Conservation (phyloP, 1,140 invertebrate species). For the Caenorhabditis latens region DNA sequence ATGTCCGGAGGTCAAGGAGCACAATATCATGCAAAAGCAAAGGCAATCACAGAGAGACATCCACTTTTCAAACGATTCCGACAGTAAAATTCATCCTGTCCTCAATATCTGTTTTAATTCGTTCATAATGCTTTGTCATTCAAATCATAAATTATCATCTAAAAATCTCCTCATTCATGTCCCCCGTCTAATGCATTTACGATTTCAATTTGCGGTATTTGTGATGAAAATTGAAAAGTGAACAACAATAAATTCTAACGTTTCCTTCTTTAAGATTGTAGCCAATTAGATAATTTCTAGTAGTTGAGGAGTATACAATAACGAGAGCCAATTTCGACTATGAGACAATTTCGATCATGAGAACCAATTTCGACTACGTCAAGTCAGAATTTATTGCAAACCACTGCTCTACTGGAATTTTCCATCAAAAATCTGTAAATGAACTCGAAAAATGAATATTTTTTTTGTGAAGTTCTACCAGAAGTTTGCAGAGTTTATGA, state of each 20-base stretch:
- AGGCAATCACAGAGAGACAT: conserved; percentile 67
- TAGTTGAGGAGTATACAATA: background rate
- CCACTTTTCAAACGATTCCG: conserved; percentile 70
- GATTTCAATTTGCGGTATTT: background rate
- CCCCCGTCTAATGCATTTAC: background rate
- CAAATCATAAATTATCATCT: background rate
- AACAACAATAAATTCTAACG: conserved; percentile 22
- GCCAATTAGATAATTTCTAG: background rate
- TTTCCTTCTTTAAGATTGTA: background rate
- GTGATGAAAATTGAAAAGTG: background rate
- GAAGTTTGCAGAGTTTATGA: conserved; percentile 39
- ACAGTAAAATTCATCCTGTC: background rate
- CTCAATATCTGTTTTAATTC: too few species aligned
- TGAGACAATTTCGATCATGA: background rate
- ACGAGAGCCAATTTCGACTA: background rate
- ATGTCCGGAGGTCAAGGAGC: conserved; percentile 70
- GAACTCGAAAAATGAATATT: background rate
- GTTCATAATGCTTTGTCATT: background rate
- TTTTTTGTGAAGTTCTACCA: conserved; percentile 15
- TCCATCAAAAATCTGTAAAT: background rate
- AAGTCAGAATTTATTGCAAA: too few species aligned
- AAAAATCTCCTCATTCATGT: background rate
- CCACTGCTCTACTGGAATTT: background rate
- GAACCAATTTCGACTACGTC: too few species aligned
- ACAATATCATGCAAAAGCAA: conserved; percentile 58